Base-by-base conservation (phyloP, 2,113 vertebrate genomes). In the Hippocampus zosterae region DNA sequence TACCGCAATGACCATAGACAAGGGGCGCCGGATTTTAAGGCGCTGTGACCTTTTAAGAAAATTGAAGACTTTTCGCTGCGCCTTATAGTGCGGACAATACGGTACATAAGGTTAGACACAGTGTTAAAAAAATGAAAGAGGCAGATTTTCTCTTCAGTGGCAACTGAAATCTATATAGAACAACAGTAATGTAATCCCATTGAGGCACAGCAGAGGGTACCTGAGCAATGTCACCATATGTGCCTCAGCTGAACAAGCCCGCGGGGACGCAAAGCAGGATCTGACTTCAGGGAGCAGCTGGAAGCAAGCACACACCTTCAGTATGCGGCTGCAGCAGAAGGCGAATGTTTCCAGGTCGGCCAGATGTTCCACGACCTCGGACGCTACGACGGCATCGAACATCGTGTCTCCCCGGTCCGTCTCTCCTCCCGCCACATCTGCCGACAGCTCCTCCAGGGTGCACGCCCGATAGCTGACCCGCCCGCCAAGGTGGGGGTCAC, bases 361-460 rank as follows among this genome's bases (percentile, higher is more conserved):
- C 84, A 98, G 94, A 90, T 99, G 97, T 79, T 99, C 97, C 75
- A 98, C 90, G 76, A 99, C 95, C 91, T 99, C 97, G 25, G 97
- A 99, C 42, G 96, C 97, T 75, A 99, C 83, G 0, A 99, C 83
- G 1, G 95, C 95, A 74, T 99, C 94, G 75, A 95, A 99, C 18
- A 61, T 73, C 27, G 67, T 77, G 33, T 18, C 70, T 15, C 25
- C 55, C 56, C 21, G 56, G 69, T 52, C 80, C 23, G 40, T 42
- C 42, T 44, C 59, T 9, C 52, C 68, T 19, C 9, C 78, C 42
- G 83, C 72, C 52, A 69, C 87, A 44, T 92, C 92, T 52, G 91
- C 90, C 6, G 90, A 87, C 41, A 95, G 92, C 71, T 96, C 94
- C 85, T 99, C 97, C 80, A 98, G 83, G 55, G 94, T 92, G 80